Conservation (phyloP, 2,888 invertebrate genomes). For the Trisateles emortualis region DNA sequence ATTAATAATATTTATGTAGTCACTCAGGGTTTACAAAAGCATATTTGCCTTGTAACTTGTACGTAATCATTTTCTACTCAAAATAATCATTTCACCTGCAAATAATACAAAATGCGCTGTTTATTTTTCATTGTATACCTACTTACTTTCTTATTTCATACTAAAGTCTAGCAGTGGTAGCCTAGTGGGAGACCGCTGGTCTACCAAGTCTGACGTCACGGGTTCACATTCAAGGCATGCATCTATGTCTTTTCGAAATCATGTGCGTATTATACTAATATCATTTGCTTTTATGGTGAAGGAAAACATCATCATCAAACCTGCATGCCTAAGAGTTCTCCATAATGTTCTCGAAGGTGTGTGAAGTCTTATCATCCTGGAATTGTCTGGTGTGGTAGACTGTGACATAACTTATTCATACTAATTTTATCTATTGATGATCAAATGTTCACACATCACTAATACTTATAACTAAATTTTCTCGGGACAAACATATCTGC, state of each 20-base stretch:
- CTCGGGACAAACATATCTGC: too few species aligned
- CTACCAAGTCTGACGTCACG: constrained; percentile 16
- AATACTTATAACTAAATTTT: too few species aligned
- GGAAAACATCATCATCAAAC: constrained; percentile 5
- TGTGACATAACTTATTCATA: background rate
- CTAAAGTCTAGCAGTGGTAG: constrained; percentile 15
- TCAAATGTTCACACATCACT: background rate
- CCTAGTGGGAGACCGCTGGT: constrained; percentile 20
- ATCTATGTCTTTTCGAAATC: constrained; percentile 17
- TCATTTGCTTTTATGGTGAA: constrained; percentile 12
- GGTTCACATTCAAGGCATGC: constrained; percentile 18
- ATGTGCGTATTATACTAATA: constrained; percentile 17
- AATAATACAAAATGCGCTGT: background rate
- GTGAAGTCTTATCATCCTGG: background rate
- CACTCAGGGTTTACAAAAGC: background rate
- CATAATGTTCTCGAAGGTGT: background rate
- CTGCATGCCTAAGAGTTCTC: constrained; percentile 1
- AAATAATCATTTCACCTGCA: constrained; percentile 1
- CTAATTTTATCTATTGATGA: background rate
- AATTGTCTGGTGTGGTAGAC: background rate
- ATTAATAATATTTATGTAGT: background rate
- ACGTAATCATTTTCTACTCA: background rate
- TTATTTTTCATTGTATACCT: background rate
- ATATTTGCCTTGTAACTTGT: constrained; percentile 1
- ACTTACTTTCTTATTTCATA: constrained; percentile 6